A percentile compares a stretch with the other conserved stretches of the same genome.
phyloP scores from a whole-genome alignment of 2,797 vertebrate species.

The Pseudochromis fuscus region DNA sequence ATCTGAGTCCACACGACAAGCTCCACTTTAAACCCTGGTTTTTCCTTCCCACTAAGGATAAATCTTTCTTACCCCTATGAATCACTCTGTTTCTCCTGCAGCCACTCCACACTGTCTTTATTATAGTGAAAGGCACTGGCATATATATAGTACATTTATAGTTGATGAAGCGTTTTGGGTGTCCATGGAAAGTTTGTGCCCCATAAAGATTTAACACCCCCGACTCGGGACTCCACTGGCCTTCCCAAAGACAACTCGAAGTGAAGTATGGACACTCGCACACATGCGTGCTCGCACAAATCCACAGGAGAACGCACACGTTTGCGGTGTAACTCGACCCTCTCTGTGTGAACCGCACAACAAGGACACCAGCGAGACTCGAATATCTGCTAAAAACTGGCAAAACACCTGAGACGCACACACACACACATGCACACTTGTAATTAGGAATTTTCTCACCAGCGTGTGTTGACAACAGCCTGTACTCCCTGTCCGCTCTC shows the following conservation, averaged over 20 bases:
- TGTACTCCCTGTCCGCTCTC: slow-evolving; percentile 16
- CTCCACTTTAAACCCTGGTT: slow-evolving; percentile 50
- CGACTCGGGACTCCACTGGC: slow-evolving; percentile 8
- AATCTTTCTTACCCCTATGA: slow-evolving; percentile 43
- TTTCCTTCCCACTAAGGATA: slow-evolving; percentile 44
- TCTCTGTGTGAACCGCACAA: slow-evolving; percentile 21
- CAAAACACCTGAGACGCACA: slow-evolving; percentile 28
- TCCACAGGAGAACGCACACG: slow-evolving; percentile 15
- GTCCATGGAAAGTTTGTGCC: slow-evolving; percentile 49
- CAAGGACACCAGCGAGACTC: slow-evolving; percentile 19
- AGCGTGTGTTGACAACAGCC: slow-evolving; percentile 20
- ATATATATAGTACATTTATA: slow-evolving; percentile 59
- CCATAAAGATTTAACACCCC: slow-evolving; percentile 48
- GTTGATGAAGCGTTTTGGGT: slow-evolving; percentile 40
- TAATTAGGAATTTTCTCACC: slow-evolving; percentile 15
- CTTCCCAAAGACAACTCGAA: slow-evolving; percentile 34
- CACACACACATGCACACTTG: slow-evolving; percentile 14
- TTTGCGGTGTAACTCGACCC: slow-evolving; percentile 19
- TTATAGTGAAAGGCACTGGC: slow-evolving; percentile 26
- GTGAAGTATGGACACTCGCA: slow-evolving; percentile 39
- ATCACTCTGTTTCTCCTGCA: slow-evolving; percentile 46
- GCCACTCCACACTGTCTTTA: slow-evolving; percentile 42
- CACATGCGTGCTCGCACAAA: slow-evolving; percentile 14
- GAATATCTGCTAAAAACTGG: slow-evolving; percentile 27
- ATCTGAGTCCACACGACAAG: slow-evolving; percentile 45